Evolutionary conservation across 2,113 vertebrate species (phyloP), one percentile per base, ranked within the genome.

Genomic region (Furnarius figulus): DNA sequence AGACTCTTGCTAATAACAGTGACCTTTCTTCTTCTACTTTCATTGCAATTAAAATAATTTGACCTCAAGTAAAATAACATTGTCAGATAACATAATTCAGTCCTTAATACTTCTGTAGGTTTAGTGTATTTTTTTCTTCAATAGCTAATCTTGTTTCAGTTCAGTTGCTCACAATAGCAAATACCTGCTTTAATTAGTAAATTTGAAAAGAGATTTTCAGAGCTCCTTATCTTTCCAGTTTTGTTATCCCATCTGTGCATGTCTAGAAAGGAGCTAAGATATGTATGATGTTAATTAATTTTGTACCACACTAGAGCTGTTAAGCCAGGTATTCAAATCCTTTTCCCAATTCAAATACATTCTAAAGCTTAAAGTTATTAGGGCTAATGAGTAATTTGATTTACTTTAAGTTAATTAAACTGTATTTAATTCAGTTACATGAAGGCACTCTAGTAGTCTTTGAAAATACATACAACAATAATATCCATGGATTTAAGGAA

Each of bases 371-470:
- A 90, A 97, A 93, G 76, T 97, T 97, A 96, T 97, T 97, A 96
- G 56, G 94, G 67, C 61, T 98, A 96, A 98, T 96, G 89, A 97
- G 92, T 96, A 96, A 96, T 97, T 97, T 97, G 95, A 97, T 98
- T 98, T 97, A 96, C 78, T 95, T 95, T 96, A 98, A 97, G 95
- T 97, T 97, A 98, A 97, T 98, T 98, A 97, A 97, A 97, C 70
- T 95, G 46, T 96, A 93, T 96, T 97, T 97, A 97, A 97, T 97
- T 97, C 93, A 96, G 90, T 97, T 97, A 97, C 93, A 97, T 42
- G 55, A 94, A 97, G 56, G 37, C 56, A 95, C 78, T 96, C 61
- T 61, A 78, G 30, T 35, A 97, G 68, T 93, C 82, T 97, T 97
- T 97, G 96, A 97, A 98, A 97, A 95, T 77, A 93, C 70, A 94